Evolutionary conservation across 2,113 vertebrate species (phyloP).

Genomic region (Podarcis muralis): DNA sequence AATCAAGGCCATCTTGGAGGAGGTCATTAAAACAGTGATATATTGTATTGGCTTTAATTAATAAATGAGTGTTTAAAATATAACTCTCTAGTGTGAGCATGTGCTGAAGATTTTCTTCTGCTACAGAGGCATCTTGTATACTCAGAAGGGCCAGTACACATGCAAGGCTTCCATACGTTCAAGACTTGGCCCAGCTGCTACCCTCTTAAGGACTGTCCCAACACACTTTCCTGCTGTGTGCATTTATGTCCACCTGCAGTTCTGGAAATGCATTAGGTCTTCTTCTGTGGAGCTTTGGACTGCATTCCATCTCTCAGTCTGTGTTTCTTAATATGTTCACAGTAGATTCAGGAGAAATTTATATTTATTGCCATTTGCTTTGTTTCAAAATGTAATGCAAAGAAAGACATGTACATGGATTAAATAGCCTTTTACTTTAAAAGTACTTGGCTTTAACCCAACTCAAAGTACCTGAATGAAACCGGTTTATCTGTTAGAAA

Average conservation of each 20-base stretch:
- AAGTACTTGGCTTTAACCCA: slow-evolving; percentile 31
- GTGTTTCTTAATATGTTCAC: not conserved
- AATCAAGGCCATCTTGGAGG: not conserved
- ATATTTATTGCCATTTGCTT: not conserved
- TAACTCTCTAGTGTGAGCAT: not conserved
- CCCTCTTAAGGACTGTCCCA: not conserved
- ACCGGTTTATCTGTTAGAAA: slow-evolving; percentile 7
- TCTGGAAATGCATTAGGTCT: not conserved
- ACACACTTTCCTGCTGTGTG: not conserved
- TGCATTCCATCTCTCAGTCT: not conserved
- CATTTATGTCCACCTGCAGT: not conserved
- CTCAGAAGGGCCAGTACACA: not conserved
- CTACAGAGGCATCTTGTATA: not conserved
- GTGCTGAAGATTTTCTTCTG: no score
- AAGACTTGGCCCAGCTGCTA: no score
- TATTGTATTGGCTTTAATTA: not conserved
- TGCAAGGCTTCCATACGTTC: fast-evolving
- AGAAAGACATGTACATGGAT: not conserved
- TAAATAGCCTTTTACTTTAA: slow-evolving; percentile 9
- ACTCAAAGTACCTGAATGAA: not conserved
- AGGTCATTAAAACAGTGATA: not conserved
- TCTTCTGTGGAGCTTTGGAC: not conserved
- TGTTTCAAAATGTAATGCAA: slow-evolving; percentile 1
- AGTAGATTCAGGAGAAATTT: not conserved
- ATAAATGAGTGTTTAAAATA: not conserved